A percentile compares a stretch with the other conserved stretches of the same genome.
Evolutionary conservation across 1,140 invertebrate genomes (phyloP).

Genomic region (Lithobius niger): DNA sequence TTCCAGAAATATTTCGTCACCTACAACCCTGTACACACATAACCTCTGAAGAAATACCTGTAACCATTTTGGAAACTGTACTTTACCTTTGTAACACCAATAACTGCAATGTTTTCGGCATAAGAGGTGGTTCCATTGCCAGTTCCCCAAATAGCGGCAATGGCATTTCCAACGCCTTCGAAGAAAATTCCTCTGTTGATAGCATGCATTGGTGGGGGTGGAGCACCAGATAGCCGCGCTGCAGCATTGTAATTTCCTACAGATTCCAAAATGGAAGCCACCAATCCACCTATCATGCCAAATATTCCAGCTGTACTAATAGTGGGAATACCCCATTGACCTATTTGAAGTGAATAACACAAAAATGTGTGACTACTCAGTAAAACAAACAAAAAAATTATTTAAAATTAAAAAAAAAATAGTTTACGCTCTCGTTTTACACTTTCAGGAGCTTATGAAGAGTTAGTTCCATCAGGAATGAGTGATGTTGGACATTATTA

Average conservation of each 20-base stretch:
- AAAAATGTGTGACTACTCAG: no score
- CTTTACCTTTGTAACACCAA: slow-evolving; percentile 29
- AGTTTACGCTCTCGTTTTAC: no score
- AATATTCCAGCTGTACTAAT: slow-evolving; percentile 24
- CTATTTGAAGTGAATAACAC: no score
- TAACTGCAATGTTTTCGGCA: slow-evolving; percentile 28
- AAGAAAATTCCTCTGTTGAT: slow-evolving; percentile 24
- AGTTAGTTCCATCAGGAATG: no score
- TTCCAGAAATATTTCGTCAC: no score
- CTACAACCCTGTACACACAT: background rate
- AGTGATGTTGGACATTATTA: no score
- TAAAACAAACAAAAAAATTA: no score
- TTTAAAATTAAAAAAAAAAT: no score
- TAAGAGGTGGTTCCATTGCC: slow-evolving; percentile 30
- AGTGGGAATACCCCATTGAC: slow-evolving; percentile 28
- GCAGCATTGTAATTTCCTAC: slow-evolving; percentile 30
- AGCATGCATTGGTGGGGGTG: slow-evolving; percentile 26
- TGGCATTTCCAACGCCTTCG: slow-evolving; percentile 27
- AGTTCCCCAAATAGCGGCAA: slow-evolving; percentile 24
- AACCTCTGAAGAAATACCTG: background rate
- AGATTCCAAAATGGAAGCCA: slow-evolving; percentile 29
- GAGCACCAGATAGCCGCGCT: slow-evolving; percentile 17
- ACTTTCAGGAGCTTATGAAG: no score
- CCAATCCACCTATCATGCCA: slow-evolving; percentile 26
- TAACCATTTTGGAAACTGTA: background rate